Evolutionary conservation across 2,888 invertebrate genomes (phyloP).

Genomic region (Mystacides longicornis): DNA sequence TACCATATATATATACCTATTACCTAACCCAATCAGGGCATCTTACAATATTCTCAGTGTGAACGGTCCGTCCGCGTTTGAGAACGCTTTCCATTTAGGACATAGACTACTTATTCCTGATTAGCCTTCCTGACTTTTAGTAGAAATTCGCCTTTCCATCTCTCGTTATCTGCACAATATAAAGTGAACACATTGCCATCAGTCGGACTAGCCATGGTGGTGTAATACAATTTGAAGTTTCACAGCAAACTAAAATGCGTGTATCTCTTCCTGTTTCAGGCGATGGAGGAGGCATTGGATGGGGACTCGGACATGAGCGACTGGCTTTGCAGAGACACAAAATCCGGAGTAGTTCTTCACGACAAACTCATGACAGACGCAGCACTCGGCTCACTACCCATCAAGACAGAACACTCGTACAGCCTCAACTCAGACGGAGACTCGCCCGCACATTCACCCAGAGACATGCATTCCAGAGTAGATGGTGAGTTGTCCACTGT

Average conservation of each 20-base stretch:
- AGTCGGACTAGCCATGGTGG: too few species aligned
- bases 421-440: conserved; percentile 69
- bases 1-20: too few species aligned
- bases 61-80: too few species aligned
- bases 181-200: too few species aligned
- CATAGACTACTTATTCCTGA: too few species aligned
- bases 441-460: conserved; percentile 61
- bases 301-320: conserved; percentile 60
- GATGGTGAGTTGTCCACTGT: conserved; percentile 55
- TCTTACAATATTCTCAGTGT: too few species aligned
- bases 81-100: too few species aligned
- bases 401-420: conserved; percentile 91
- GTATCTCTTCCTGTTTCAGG: conserved; percentile 40
- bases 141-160: too few species aligned
- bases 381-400: conserved; percentile 69
- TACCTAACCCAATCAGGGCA: too few species aligned
- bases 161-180: too few species aligned
- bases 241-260: neutral
- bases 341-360: conserved; percentile 70
- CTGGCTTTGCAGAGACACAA: conserved; percentile 62
- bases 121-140: too few species aligned
- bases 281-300: conserved; percentile 56
- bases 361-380: conserved; percentile 88
- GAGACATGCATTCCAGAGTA: conserved; percentile 58
- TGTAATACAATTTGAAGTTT: too few species aligned